A percentile compares a stretch with the other conserved stretches of the same genome.
phyloP scores from a whole-genome alignment of 2,113 vertebrate species.

The Onychostruthus taczanowskii region DNA sequence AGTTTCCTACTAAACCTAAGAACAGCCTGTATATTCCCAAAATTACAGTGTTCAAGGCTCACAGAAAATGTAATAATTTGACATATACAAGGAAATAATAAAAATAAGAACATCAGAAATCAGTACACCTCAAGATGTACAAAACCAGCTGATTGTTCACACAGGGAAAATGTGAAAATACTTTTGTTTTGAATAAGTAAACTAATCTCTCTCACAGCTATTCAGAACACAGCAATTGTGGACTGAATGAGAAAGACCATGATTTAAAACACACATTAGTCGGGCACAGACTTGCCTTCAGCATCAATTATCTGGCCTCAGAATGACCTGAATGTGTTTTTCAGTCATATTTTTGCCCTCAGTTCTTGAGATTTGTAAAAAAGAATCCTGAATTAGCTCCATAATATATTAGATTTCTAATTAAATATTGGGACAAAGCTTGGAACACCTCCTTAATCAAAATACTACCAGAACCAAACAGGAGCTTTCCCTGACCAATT shows the following conservation, averaged over 20 bases:
- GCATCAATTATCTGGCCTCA: background rate
- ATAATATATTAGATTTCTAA: background rate
- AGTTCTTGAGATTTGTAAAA: background rate
- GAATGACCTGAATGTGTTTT: background rate
- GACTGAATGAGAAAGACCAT: background rate
- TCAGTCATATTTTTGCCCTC: background rate
- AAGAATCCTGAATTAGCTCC: background rate
- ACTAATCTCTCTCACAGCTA: background rate
- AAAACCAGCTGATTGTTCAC: background rate
- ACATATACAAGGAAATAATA: background rate
- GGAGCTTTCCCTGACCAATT: background rate
- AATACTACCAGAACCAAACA: background rate
- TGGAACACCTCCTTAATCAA: background rate
- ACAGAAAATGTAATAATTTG: background rate
- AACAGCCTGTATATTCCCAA: background rate
- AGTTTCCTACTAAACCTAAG: background rate
- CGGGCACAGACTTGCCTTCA: background rate
- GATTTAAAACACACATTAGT: rapidly evolving
- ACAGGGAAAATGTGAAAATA: background rate
- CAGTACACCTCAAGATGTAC: background rate
- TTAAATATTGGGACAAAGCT: background rate
- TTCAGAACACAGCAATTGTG: background rate
- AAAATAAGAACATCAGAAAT: background rate
- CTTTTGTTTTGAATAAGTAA: background rate
- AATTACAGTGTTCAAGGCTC: background rate